A percentile compares a stretch with the other conserved stretches of the same genome.
phyloP scores from a whole-genome alignment of 2,113 vertebrate species.

The Podilymbus podiceps region DNA sequence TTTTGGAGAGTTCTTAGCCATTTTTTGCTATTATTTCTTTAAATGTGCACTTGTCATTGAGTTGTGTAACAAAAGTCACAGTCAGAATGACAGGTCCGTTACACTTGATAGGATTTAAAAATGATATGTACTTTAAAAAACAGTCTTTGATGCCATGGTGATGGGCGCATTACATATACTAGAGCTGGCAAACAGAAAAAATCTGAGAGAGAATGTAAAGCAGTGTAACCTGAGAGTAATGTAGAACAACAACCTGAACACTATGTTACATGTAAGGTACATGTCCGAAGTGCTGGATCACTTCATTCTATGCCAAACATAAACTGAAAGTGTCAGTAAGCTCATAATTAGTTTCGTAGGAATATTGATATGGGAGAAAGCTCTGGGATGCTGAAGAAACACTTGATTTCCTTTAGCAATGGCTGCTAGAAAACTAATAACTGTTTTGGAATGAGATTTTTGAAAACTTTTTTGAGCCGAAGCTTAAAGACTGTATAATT shows the following conservation, averaged over 20 bases:
- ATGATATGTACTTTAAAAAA: conserved; percentile 51
- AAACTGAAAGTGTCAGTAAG: neutral
- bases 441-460: neutral
- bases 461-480: neutral
- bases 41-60: conserved; percentile 36
- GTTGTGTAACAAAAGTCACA: conserved; percentile 25
- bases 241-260: neutral
- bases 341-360: neutral
- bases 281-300: neutral
- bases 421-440: neutral
- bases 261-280: neutral
- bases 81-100: conserved; percentile 23
- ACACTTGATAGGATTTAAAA: conserved; percentile 66
- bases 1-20: neutral
- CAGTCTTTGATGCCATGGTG: conserved; percentile 28
- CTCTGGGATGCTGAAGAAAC: neutral
- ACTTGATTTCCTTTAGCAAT: neutral
- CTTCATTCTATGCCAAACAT: neutral
- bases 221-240: neutral
- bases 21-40: conserved; percentile 28
- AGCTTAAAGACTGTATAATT: neutral
- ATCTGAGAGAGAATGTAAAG: neutral
- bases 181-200: conserved; percentile 1
- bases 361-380: neutral
- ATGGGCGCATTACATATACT: conserved; percentile 21